phyloP scores from a whole-genome alignment of 2,113 vertebrate genomes.

The Odocoileus virginianus region DNA sequence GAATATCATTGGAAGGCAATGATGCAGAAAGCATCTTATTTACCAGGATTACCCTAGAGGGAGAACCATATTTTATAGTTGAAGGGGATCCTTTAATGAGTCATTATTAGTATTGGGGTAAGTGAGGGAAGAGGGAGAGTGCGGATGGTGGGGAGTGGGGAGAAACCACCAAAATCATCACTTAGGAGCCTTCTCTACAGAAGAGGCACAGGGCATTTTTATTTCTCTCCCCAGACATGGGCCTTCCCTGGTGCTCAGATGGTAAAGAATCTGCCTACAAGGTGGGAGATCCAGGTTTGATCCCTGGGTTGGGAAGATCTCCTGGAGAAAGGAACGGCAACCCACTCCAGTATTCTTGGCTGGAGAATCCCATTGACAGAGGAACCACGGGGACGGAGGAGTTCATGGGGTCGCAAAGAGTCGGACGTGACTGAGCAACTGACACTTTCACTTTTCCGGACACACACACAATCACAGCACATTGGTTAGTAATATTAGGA shows the following conservation, averaged over 20 bases:
- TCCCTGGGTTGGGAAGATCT: neutral
- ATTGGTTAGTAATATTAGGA: neutral
- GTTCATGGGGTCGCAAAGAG: neutral
- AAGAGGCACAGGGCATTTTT: neutral
- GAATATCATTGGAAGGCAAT: constrained; percentile 8
- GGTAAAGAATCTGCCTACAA: neutral
- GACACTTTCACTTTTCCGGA: neutral
- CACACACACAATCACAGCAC: neutral
- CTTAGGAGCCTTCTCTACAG: neutral
- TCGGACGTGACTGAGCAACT: neutral
- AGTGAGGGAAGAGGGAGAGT: neutral
- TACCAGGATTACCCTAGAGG: neutral
- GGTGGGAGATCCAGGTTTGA: neutral
- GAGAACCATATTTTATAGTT: neutral
- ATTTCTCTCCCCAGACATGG: neutral
- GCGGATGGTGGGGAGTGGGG: neutral
- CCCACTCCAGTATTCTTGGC: neutral
- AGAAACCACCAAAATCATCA: neutral
- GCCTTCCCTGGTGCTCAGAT: neutral
- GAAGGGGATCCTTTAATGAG: neutral
- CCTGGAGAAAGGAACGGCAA: neutral
- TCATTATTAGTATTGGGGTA: neutral
- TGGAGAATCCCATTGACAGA: neutral
- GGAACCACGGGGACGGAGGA: no score
- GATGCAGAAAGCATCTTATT: neutral